Conservation (phyloP, 2,113 vertebrate species). For the Microcebus lehilahytsara region DNA sequence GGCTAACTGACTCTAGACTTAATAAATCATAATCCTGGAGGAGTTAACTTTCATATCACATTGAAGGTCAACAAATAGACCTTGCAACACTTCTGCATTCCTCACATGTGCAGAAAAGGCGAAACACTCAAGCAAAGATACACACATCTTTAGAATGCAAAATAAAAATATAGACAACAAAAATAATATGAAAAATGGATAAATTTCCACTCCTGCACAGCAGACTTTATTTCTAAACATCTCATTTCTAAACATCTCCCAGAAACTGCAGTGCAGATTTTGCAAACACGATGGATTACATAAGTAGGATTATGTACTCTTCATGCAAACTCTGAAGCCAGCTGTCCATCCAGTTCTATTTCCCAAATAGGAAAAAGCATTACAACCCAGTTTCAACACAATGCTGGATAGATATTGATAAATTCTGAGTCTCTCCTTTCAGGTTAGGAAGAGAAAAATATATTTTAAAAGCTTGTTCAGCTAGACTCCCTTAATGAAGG, state of each 20-base stretch:
- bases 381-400: conserved; percentile 38
- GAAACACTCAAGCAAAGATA: not conserved
- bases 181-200: conserved; percentile 33
- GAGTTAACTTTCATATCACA: not conserved
- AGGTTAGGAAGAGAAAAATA: conserved; percentile 9
- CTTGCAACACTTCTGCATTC: not conserved
- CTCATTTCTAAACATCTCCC: conserved; percentile 55
- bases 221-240: conserved; percentile 72
- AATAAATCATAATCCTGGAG: not conserved
- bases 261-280: conserved; percentile 70
- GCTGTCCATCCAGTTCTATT: conserved; percentile 69
- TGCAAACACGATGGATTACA: conserved; percentile 71
- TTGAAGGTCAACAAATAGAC: not conserved
- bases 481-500: not conserved
- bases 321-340: conserved; percentile 63
- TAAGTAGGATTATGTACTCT: conserved; percentile 75
- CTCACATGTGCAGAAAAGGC: not conserved
- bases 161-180: conserved; percentile 58
- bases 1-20: not conserved
- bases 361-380: conserved; percentile 64
- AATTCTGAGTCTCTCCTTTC: conserved; percentile 33
- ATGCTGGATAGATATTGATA: conserved; percentile 28
- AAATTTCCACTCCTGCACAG: conserved; percentile 67
- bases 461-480: not conserved
- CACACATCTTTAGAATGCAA: conserved; percentile 29